A percentile compares a stretch with the other conserved stretches of the same genome.
phyloP scores from a whole-genome alignment of 2,113 vertebrate genomes.

The Myiozetetes cayanensis region DNA sequence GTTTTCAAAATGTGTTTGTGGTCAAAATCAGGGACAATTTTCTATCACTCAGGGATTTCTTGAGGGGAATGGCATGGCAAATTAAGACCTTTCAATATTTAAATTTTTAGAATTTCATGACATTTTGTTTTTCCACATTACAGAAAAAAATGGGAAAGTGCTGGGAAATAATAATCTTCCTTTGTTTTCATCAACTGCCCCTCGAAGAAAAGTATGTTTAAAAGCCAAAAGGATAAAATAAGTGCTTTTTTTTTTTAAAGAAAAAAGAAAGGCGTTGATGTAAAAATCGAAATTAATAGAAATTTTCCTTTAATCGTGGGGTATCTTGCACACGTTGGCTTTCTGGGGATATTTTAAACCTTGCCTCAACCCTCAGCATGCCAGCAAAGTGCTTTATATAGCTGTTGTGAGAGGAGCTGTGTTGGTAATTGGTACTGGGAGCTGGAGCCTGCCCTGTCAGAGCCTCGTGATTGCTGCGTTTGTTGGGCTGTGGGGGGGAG shows the following conservation, averaged over 20 bases:
- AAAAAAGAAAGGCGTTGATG: too few species aligned
- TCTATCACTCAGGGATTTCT: background rate
- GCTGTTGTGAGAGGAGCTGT: background rate
- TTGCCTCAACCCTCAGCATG: background rate
- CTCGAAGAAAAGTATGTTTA: background rate
- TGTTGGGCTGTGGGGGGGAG: background rate
- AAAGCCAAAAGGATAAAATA: background rate
- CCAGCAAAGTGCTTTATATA: background rate
- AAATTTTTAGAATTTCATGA: background rate
- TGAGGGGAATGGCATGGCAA: background rate
- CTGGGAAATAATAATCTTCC: background rate
- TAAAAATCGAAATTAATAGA: background rate
- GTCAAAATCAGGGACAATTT: background rate
- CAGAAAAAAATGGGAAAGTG: background rate
- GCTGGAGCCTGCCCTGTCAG: background rate
- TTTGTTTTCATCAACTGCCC: background rate
- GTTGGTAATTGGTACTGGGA: background rate
- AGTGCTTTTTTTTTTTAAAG: too few species aligned
- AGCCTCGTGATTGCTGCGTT: background rate
- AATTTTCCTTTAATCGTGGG: background rate
- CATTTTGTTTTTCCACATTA: background rate
- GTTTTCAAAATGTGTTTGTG: background rate
- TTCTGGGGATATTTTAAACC: conserved; percentile 1
- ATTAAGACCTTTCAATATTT: background rate
- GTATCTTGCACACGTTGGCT: background rate